These are phyloP conservation scores for Labia minor DNA, from an alignment of 2,888 invertebrate species.

Conservation along the genomic window DNA sequence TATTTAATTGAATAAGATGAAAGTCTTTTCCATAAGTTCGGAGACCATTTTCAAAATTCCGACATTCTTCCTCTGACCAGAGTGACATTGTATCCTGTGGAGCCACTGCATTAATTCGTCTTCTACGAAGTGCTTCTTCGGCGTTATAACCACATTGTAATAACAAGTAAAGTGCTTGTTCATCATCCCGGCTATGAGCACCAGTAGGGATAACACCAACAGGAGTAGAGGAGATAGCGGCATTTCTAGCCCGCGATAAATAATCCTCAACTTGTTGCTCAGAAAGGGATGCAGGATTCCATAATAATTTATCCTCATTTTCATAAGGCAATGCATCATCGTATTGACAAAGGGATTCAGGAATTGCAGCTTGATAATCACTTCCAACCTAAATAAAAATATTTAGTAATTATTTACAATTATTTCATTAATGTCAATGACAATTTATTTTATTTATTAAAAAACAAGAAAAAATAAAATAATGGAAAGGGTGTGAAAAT, in stretches of 20 bases:
- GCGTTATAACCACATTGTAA: slow-evolving; percentile 90
- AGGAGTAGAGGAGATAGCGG: slow-evolving; percentile 39
- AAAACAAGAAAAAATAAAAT: slow-evolving; percentile 15
- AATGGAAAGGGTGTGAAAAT: not conserved
- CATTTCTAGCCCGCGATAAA: slow-evolving; percentile 45
- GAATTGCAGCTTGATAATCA: slow-evolving; percentile 87
- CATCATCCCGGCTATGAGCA: slow-evolving; percentile 71
- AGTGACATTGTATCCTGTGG: slow-evolving; percentile 66
- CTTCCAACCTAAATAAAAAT: slow-evolving; percentile 56
- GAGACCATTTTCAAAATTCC: slow-evolving; percentile 92
- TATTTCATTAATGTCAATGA: too few relatives aligned
- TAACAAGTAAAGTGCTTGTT: slow-evolving; percentile 78
- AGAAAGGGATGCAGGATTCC: slow-evolving; percentile 74
- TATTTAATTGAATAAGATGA: slow-evolving; percentile 82
- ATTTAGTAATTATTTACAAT: not conserved
- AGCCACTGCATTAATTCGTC: slow-evolving; percentile 57
- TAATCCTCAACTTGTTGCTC: slow-evolving; percentile 69
- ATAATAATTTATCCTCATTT: slow-evolving; percentile 87
- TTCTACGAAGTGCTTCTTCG: slow-evolving; percentile 81
- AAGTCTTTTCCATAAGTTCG: slow-evolving; percentile 93
- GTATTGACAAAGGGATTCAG: slow-evolving; percentile 81
- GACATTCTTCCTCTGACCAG: slow-evolving; percentile 96
- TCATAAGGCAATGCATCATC: slow-evolving; percentile 90
- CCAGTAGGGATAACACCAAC: slow-evolving; percentile 55
- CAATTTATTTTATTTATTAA: not conserved